Conservation (phyloP, 2,113 vertebrate species). For the Calyptommatus sinebrachiatus region DNA sequence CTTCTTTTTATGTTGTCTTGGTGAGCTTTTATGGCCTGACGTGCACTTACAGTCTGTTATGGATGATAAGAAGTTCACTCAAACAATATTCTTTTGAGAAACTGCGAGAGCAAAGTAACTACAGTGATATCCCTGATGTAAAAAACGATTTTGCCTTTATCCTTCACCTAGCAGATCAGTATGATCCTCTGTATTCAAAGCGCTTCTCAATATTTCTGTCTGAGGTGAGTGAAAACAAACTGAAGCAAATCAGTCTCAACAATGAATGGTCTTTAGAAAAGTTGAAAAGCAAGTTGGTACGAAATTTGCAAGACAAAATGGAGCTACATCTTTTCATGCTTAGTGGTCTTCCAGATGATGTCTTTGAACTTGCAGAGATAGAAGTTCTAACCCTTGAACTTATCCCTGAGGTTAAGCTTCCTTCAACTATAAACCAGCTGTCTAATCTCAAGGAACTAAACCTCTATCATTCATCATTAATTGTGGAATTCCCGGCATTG, state of each 20-base stretch:
- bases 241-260: constrained; percentile 83
- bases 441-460: constrained; percentile 77
- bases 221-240: constrained; percentile 80
- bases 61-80: constrained; percentile 82
- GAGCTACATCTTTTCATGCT: constrained; percentile 82
- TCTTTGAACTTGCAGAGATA: constrained; percentile 80
- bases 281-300: constrained; percentile 74
- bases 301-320: constrained; percentile 76
- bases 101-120: constrained; percentile 80
- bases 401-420: constrained; percentile 79
- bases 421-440: constrained; percentile 72
- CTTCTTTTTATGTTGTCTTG: constrained; percentile 78
- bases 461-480: constrained; percentile 74
- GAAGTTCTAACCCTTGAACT: constrained; percentile 81
- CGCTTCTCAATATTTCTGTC: constrained; percentile 84
- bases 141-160: constrained; percentile 87
- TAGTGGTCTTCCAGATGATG: constrained; percentile 76
- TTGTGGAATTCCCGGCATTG: constrained; percentile 75
- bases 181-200: constrained; percentile 82
- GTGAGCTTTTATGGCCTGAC: constrained; percentile 79
- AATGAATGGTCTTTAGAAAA: constrained; percentile 80
- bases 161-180: constrained; percentile 82
- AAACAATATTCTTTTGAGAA: constrained; percentile 85
- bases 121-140: constrained; percentile 82
- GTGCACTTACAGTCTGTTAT: constrained; percentile 81